Evolutionary conservation across 2,888 invertebrate species (phyloP).

Genomic region (Macropis europaea): DNA sequence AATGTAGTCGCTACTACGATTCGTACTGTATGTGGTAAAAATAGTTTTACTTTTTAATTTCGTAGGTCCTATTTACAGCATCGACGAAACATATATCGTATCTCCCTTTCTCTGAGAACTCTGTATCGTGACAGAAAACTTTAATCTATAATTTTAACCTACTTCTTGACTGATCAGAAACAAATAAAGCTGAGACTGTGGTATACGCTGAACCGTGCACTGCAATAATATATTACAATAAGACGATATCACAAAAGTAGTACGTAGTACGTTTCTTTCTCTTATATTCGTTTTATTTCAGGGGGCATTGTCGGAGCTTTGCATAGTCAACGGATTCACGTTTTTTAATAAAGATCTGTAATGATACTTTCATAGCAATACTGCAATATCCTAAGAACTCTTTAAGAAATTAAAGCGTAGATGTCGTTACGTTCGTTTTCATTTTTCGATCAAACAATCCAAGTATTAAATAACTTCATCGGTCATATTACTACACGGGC

Average conservation of each 20-base stretch:
- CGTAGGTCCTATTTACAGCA: slow-evolving; percentile 43
- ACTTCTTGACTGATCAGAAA: neutral
- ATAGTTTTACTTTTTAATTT: slow-evolving; percentile 47
- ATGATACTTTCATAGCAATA: slow-evolving; percentile 29
- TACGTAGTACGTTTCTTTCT: neutral
- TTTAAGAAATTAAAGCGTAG: slow-evolving; percentile 2
- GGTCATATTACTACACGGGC: slow-evolving; percentile 42
- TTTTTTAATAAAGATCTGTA: slow-evolving; percentile 10
- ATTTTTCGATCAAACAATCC: neutral
- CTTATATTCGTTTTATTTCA: slow-evolving; percentile 1
- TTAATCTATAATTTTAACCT: neutral
- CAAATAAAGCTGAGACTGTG: slow-evolving; percentile 9
- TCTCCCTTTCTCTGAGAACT: neutral
- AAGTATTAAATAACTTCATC: neutral
- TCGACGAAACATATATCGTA: slow-evolving; percentile 21
- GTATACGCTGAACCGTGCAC: neutral
- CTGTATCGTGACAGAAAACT: slow-evolving; percentile 9
- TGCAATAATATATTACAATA: slow-evolving; percentile 15
- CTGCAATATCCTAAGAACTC: slow-evolving; percentile 14
- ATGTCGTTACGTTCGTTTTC: slow-evolving; percentile 2
- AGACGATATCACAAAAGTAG: slow-evolving; percentile 42
- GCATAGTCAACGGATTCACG: neutral
- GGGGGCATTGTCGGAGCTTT: neutral
- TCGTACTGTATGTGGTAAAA: slow-evolving; percentile 44
- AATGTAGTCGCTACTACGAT: slow-evolving; percentile 21